These are phyloP conservation scores for Smithornis capensis DNA, from an alignment of 2,113 vertebrate genomes.

Conservation along the genomic window DNA sequence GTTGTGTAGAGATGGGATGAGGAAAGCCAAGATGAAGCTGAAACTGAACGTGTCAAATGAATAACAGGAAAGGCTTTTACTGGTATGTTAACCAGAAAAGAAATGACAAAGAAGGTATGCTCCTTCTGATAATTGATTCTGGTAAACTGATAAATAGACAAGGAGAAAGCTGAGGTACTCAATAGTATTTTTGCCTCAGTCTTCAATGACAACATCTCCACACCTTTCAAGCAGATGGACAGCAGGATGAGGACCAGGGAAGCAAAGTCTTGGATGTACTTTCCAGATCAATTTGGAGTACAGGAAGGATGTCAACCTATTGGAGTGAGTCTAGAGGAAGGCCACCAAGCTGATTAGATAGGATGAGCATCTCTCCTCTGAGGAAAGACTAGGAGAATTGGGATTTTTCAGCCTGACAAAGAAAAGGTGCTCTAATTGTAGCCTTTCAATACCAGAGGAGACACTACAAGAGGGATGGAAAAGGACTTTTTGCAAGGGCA, in stretches of 20 bases:
- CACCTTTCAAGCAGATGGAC: fast-evolving
- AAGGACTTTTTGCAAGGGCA: neutral
- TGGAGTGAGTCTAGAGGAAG: neutral
- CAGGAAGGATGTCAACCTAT: neutral
- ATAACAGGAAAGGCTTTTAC: neutral
- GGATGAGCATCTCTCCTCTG: neutral
- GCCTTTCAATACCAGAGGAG: neutral
- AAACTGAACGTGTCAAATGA: neutral
- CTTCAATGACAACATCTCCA: neutral
- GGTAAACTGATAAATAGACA: neutral
- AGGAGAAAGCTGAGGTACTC: neutral
- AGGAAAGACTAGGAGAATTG: neutral
- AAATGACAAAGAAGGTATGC: neutral
- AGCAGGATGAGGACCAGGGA: neutral
- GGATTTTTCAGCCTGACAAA: neutral
- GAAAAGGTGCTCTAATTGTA: neutral
- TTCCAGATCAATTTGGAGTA: neutral
- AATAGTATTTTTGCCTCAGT: neutral
- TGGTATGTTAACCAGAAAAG: neutral
- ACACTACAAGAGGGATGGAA: neutral
- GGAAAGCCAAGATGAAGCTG: neutral
- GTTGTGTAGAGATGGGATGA: neutral
- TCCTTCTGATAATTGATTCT: neutral
- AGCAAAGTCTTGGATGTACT: neutral
- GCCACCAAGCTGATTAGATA: neutral